Evolutionary conservation across 2,888 invertebrate species (phyloP).

Genomic region (Drosophila putrida): DNA sequence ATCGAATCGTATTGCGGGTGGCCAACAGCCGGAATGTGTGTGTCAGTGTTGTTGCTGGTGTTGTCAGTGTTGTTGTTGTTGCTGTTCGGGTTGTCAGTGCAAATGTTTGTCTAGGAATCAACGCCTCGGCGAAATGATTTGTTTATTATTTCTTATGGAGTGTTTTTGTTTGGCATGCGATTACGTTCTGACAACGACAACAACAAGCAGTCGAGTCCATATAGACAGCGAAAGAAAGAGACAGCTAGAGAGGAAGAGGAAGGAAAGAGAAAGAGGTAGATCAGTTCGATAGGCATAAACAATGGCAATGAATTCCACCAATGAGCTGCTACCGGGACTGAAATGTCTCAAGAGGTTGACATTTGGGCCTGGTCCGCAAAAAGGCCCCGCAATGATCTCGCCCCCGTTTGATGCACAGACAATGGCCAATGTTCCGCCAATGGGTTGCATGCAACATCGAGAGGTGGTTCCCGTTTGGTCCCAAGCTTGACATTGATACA

Average conservation of each 20-base stretch:
- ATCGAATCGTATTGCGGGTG: constrained; percentile 71
- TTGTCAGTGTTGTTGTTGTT: neutral
- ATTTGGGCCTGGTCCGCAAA: constrained; percentile 54
- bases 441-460: constrained; percentile 19
- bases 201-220: constrained; percentile 60
- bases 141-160: constrained; percentile 81
- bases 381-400: constrained; percentile 32
- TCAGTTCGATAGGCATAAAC: constrained; percentile 54
- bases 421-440: constrained; percentile 61
- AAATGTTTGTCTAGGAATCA: constrained; percentile 58
- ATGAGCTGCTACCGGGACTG: constrained; percentile 64
- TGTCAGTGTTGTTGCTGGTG: constrained; percentile 16
- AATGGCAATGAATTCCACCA: constrained; percentile 66
- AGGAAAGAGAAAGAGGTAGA: neutral
- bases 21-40: constrained; percentile 50
- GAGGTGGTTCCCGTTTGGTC: constrained; percentile 60
- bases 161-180: constrained; percentile 79
- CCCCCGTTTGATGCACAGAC: constrained; percentile 55
- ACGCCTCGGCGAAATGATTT: constrained; percentile 64
- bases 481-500: constrained; percentile 75
- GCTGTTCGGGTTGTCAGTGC: constrained; percentile 32
- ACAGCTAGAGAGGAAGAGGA: neutral
- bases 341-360: constrained; percentile 58
- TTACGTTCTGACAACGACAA: constrained; percentile 65
- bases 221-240: constrained; percentile 28